A percentile compares a stretch with the other conserved stretches of the same genome.
These are phyloP conservation scores for Lophura nycthemera DNA, from an alignment of 2,113 vertebrate species.

Conservation along the genomic window DNA sequence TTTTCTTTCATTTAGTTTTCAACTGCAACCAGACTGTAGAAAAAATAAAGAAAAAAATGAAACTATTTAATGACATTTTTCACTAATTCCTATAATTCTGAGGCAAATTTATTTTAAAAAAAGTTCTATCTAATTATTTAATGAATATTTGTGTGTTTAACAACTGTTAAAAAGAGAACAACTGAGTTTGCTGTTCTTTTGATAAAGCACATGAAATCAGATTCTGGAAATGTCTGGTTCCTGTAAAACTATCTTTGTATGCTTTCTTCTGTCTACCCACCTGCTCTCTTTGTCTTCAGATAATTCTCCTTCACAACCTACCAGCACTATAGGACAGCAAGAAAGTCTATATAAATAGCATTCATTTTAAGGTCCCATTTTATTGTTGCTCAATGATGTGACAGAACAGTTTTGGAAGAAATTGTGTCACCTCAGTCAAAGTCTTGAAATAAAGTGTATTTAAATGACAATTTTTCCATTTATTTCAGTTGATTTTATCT, in stretches of 20 bases:
- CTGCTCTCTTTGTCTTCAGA: not conserved
- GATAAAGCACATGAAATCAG: not conserved
- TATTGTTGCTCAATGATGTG: not conserved
- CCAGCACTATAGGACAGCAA: not conserved
- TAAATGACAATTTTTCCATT: not conserved
- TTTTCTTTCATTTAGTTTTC: not conserved
- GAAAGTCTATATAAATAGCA: not conserved
- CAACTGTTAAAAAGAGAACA: not conserved
- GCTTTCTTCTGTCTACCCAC: not conserved
- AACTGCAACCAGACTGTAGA: rapidly evolving
- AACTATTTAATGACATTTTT: not conserved
- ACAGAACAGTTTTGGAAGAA: slow-evolving; percentile 4
- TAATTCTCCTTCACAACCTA: not conserved
- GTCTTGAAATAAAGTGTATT: slow-evolving; percentile 6
- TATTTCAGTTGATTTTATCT: slow-evolving; percentile 12
- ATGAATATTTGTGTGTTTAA: not conserved
- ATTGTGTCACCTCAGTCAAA: not conserved
- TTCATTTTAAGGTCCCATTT: not conserved
- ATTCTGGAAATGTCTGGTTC: not conserved
- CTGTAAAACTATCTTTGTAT: not conserved
- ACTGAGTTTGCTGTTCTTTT: not conserved
- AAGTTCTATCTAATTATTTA: not conserved
- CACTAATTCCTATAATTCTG: not conserved
- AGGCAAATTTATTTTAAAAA: not conserved
- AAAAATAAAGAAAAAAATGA: not conserved